phyloP scores from a whole-genome alignment of 2,113 vertebrate genomes.

The Tretioscincus oriximinensis region DNA sequence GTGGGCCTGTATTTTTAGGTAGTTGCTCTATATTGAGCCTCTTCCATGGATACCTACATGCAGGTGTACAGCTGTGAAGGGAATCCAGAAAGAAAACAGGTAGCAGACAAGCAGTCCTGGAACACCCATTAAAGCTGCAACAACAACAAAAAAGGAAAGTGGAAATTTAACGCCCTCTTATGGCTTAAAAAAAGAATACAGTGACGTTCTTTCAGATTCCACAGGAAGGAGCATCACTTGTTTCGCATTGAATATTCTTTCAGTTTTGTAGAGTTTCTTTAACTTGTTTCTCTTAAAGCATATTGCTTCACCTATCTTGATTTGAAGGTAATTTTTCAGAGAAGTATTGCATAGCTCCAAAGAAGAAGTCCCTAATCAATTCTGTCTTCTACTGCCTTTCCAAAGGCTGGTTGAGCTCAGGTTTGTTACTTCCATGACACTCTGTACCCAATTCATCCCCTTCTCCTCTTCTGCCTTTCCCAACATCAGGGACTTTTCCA shows the following conservation, averaged over 20 bases:
- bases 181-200: background rate
- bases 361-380: background rate
- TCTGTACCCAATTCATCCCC: no score
- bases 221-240: background rate
- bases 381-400: no score
- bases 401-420: no score
- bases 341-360: background rate
- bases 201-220: constrained; percentile 37
- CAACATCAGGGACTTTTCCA: no score
- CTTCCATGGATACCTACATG: no score
- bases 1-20: no score
- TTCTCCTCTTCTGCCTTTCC: no score
- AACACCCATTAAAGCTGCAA: no score
- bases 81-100: background rate
- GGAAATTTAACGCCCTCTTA: background rate
- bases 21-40: no score
- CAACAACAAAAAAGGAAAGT: background rate
- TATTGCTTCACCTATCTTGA: background rate
- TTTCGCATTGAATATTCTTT: background rate
- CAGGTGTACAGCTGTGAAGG: background rate
- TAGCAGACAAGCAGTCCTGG: background rate
- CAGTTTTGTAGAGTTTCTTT: background rate
- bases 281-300: no score
- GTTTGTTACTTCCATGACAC: no score
- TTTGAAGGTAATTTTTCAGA: background rate